Percentiles rank a stretch among this genome's conserved stretches.
Conservation (phyloP, 2,113 vertebrate species). For the Copsychus sechellarum region DNA sequence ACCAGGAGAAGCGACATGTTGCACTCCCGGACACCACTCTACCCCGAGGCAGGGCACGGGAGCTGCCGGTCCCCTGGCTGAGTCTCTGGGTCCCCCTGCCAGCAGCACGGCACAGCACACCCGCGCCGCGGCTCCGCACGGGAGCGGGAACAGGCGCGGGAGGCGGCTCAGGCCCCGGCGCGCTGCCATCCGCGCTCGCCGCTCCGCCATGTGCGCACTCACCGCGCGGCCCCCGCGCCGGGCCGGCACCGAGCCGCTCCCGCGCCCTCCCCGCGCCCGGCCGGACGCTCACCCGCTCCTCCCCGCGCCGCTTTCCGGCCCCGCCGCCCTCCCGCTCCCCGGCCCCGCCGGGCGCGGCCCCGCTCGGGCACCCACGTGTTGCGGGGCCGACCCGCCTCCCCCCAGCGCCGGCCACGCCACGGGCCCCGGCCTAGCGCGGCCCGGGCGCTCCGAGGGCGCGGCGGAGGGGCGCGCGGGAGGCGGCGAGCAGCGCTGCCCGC, state of each 20-base stretch:
- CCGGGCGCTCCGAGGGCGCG: too few species aligned
- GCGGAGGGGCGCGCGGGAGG: too few species aligned
- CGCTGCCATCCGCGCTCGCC: not conserved
- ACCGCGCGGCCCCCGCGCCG: not conserved
- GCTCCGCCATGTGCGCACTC: not conserved
- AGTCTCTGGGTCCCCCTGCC: constrained; percentile 48
- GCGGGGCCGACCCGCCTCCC: too few species aligned
- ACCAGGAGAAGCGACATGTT: not conserved
- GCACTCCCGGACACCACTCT: not conserved
- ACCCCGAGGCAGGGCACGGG: not conserved
- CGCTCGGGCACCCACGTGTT: not conserved
- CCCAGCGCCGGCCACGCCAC: too few species aligned
- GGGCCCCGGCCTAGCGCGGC: too few species aligned
- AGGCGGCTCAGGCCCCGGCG: not conserved
- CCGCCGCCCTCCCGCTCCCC: not conserved
- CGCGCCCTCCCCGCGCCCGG: not conserved
- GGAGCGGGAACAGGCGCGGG: not conserved
- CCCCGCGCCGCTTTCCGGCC: not conserved
- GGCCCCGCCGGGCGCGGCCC: not conserved
- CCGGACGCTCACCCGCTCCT: not conserved
- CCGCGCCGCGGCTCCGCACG: not conserved
- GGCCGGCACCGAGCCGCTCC: not conserved
- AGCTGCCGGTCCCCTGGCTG: not conserved
- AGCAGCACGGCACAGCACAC: not conserved
- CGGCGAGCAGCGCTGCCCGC: too few species aligned